These are phyloP conservation scores for Karalla daura DNA, from an alignment of 2,797 vertebrate species.

Conservation along the genomic window DNA sequence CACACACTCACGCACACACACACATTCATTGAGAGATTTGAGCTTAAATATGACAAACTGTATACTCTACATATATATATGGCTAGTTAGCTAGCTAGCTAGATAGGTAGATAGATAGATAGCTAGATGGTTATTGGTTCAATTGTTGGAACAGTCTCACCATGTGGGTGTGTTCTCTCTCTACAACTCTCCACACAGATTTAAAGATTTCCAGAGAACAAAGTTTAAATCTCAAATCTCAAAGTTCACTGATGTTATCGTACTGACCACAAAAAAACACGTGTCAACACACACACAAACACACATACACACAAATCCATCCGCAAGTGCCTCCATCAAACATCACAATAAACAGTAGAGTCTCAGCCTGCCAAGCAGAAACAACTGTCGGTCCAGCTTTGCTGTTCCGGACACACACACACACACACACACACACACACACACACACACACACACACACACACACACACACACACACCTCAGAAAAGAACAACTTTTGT, in stretches of 20 bases:
- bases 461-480: conserved; percentile 17
- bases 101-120: too few relatives aligned
- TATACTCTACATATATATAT: too few relatives aligned
- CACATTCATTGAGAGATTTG: too few relatives aligned
- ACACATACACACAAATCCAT: conserved; percentile 13
- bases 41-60: too few relatives aligned
- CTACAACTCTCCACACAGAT: too few relatives aligned
- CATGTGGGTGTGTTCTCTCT: too few relatives aligned
- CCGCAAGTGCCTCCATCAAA: conserved; percentile 61
- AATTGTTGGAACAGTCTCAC: too few relatives aligned
- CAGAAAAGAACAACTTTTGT: conserved; percentile 68
- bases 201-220: too few relatives aligned
- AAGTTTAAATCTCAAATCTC: too few relatives aligned
- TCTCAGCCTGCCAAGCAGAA: conserved; percentile 86
- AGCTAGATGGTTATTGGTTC: too few relatives aligned
- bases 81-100: too few relatives aligned
- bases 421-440: conserved; percentile 22
- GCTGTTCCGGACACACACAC: conserved; percentile 56
- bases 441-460: background rate
- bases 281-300: conserved; percentile 7
- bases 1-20: background rate
- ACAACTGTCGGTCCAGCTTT: conserved; percentile 65
- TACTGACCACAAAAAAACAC: conserved; percentile 15
- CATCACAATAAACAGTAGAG: conserved; percentile 88
- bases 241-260: too few relatives aligned